Evolutionary conservation across 2,797 vertebrate genomes (phyloP), one percentile per base, ranked within the genome.

Genomic region (Prunella strophiata): DNA sequence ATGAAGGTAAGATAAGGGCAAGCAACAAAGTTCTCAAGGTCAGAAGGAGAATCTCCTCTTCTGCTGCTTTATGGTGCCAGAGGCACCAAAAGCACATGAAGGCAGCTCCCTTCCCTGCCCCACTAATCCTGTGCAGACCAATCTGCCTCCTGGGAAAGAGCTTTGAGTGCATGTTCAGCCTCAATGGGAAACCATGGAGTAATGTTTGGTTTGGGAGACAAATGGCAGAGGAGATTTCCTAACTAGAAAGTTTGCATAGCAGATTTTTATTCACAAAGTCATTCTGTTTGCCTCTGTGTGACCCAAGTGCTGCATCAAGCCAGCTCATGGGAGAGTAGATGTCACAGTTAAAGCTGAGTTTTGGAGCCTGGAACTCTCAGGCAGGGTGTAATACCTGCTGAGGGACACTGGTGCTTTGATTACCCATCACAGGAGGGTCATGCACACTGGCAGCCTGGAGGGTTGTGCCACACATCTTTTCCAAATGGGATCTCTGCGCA

Each of bases 321-420:
- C 86, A 82, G 66, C 91, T 94, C 88, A 61, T 40, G 58, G 85
- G 85, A 94, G 48, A 32, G 59, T 36, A 29, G 73, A 32, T 93
- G 83, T 84, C 73, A 88, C 58, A 89, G 43, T 51, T 62, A 84
- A 84, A 81, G 92, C 70, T 43, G 82, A 43, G 13, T 92, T 94
- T 94, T 65, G 34, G 85, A 62, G 76, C 43, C 62, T 83, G 88
- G 62, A 81, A 88, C 38, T 14, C 70, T 84, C 72, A 76, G 77
- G 52, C 66, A 91, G 58, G 23, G 34, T 72, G 52, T 75, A 89
- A 91, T 94, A 70, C 67, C 86, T 96, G 67, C 91, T 87, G 77
- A 94, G 95, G 88, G 94, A 80, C 63, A 26, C 84, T 85, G 88
- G 17, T 82, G 74, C 93, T 95, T 85, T 94, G 88, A 79, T 88